These are phyloP conservation scores for Willowsia nigromaculata DNA, from an alignment of 2,888 invertebrate genomes.

Conservation along the genomic window DNA sequence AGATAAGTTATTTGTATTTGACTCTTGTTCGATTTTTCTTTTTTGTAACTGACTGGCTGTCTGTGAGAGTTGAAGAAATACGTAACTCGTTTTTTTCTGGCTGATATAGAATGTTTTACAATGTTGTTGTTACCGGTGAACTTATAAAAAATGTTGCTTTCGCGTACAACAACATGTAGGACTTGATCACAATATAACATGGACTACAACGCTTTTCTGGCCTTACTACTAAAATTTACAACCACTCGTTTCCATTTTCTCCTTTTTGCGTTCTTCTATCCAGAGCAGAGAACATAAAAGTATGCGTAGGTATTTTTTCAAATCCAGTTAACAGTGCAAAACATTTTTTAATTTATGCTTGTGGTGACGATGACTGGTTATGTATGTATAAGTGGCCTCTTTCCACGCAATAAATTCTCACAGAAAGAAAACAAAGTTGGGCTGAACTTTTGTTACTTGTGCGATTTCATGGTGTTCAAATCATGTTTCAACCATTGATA, in stretches of 20 bases:
- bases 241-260: slow-evolving; percentile 1
- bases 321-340: slow-evolving; percentile 12
- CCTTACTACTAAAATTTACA: slow-evolving; percentile 31
- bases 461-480: neutral
- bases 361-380: slow-evolving; percentile 9
- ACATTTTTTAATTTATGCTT: neutral
- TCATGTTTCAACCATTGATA: neutral
- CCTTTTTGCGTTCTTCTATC: neutral
- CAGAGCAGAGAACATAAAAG: slow-evolving; percentile 3
- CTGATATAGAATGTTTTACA: slow-evolving; percentile 44
- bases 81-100: slow-evolving; percentile 31
- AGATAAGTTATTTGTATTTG: slow-evolving; percentile 56
- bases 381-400: neutral
- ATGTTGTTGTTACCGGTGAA: slow-evolving; percentile 52
- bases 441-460: neutral
- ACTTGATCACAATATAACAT: slow-evolving; percentile 3
- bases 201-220: neutral
- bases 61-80: slow-evolving; percentile 3
- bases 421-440: too few species aligned
- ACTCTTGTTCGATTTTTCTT: slow-evolving; percentile 22
- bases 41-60: neutral
- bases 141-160: slow-evolving; percentile 48
- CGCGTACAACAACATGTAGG: slow-evolving; percentile 4
- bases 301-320: neutral
- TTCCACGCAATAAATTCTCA: slow-evolving; percentile 51